Conservation (phyloP, 1,140 invertebrate species). For the Camponotus floridanus region DNA sequence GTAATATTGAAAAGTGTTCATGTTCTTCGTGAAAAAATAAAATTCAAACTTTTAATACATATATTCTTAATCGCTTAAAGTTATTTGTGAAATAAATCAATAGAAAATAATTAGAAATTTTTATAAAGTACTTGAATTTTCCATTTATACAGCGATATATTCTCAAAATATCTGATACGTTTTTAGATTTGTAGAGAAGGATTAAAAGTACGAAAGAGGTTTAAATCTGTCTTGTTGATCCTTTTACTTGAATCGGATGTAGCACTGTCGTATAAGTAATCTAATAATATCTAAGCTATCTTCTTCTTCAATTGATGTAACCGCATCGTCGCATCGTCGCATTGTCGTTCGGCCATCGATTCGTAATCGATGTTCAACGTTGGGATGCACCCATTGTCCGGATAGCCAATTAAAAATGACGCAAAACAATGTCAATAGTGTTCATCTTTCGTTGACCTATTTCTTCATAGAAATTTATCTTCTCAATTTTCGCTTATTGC, state of each 20-base stretch:
- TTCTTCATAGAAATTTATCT: not conserved
- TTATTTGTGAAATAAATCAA: not conserved
- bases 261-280: not conserved
- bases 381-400: conserved; percentile 15
- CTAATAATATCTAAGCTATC: conserved; percentile 40
- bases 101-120: conserved; percentile 4
- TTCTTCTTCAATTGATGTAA: conserved; percentile 34
- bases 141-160: not conserved
- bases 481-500: not conserved
- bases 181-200: not conserved
- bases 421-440: conserved; percentile 17
- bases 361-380: conserved; percentile 16
- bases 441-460: not conserved
- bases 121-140: not conserved
- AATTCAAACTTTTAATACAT: not conserved
- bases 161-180: not conserved
- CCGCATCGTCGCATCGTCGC: conserved; percentile 21
- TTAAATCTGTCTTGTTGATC: not conserved
- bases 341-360: conserved; percentile 35
- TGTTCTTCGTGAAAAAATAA: not conserved
- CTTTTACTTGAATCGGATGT: conserved; percentile 3
- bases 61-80: not conserved
- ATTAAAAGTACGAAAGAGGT: not conserved
- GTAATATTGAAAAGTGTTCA: not conserved
- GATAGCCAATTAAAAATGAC: conserved; percentile 58